Percentiles rank a stretch among this genome's conserved stretches.
phyloP scores from a whole-genome alignment of 2,888 invertebrate species.

The Chalcosyrphus nemorum region DNA sequence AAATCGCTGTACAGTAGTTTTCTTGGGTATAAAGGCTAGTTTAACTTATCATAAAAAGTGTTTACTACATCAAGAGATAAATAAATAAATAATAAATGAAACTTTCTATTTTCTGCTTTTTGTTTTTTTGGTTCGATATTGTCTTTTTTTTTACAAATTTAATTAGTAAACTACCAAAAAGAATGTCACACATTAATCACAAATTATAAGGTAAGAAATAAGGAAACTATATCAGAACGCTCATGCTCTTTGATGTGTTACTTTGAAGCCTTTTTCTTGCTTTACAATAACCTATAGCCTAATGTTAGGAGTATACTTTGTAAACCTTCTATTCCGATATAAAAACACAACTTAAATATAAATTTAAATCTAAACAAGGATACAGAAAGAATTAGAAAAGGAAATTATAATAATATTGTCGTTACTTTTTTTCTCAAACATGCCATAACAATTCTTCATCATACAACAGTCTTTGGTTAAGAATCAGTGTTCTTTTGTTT shows the following conservation, averaged over 20 bases:
- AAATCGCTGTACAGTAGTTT: slow-evolving; percentile 31
- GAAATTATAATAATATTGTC: slow-evolving; percentile 1
- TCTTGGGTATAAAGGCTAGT: slow-evolving; percentile 44
- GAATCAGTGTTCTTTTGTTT: slow-evolving; percentile 22
- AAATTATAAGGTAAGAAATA: slow-evolving; percentile 4
- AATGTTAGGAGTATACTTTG: background rate
- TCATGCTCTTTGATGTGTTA: background rate
- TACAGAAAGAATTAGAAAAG: background rate
- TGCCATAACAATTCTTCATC: slow-evolving; percentile 5
- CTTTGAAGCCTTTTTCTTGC: background rate
- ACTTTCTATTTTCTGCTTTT: background rate
- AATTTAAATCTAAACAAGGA: slow-evolving; percentile 5
- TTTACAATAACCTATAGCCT: background rate
- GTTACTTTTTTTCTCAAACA: background rate
- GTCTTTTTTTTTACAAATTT: background rate
- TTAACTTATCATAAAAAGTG: slow-evolving; percentile 15
- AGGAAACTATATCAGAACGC: background rate
- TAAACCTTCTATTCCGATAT: background rate
- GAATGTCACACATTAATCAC: slow-evolving; percentile 29
- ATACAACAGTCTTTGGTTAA: slow-evolving; percentile 68
- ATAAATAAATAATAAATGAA: slow-evolving; percentile 42
- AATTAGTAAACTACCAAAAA: background rate
- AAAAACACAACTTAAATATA: slow-evolving; percentile 4
- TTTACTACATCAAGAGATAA: slow-evolving; percentile 5
- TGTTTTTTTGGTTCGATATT: slow-evolving; percentile 1